A percentile compares a stretch with the other conserved stretches of the same genome.
Conservation (phyloP, 2,113 vertebrate species). For the Pollimyrus isidori region DNA sequence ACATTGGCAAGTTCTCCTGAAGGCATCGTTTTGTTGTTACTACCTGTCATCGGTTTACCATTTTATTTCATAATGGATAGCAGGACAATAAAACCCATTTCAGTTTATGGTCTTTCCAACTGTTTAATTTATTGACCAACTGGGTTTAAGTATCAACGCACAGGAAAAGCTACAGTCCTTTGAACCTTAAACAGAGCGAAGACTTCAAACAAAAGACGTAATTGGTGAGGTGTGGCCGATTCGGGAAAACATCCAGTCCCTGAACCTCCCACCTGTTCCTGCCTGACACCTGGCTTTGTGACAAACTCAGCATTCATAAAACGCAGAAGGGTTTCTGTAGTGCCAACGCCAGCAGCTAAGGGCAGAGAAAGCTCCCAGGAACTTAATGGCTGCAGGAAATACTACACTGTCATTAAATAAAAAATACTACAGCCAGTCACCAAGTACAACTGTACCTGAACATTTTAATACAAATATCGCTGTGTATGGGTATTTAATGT, state of each 20-base stretch:
- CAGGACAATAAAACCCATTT: constrained; percentile 1
- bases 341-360: neutral
- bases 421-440: neutral
- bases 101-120: neutral
- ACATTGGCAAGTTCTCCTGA: neutral
- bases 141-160: neutral
- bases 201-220: neutral
- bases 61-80: neutral
- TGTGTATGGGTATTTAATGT: neutral
- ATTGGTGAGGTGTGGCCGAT: neutral
- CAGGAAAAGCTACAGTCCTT: neutral
- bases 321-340: neutral
- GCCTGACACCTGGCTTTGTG: constrained; percentile 1
- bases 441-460: neutral
- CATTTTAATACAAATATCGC: neutral
- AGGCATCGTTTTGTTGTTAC: too few relatives aligned
- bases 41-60: neutral
- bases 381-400: constrained; percentile 4
- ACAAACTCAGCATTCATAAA: neutral
- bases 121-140: neutral
- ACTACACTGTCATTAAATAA: neutral
- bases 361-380: constrained; percentile 18
- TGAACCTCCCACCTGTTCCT: neutral
- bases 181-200: constrained; percentile 8
- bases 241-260: neutral